Evolutionary conservation across 2,113 vertebrate species (phyloP).

Genomic region (Malurus alboscapulatus): DNA sequence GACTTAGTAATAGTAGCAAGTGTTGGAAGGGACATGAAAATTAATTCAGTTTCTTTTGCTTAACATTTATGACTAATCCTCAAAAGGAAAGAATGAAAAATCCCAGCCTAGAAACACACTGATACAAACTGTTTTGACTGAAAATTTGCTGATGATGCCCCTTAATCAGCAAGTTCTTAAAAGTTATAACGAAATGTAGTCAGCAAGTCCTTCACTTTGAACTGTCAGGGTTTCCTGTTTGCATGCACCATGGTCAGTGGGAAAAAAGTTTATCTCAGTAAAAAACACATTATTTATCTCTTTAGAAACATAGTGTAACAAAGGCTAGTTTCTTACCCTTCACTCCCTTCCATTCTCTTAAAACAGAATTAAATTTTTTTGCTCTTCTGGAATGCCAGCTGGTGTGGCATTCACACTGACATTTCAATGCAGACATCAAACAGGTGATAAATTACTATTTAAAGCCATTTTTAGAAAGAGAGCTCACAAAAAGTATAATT

Average conservation of each 20-base stretch:
- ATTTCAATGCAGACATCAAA: not conserved
- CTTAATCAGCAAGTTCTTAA: not conserved
- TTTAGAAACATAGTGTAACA: not conserved
- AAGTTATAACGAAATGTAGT: slow-evolving; percentile 24
- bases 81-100: not conserved
- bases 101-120: not conserved
- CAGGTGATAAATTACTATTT: not conserved
- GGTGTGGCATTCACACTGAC: not conserved
- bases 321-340: not conserved
- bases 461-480: not conserved
- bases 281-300: not conserved
- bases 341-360: not conserved
- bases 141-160: slow-evolving; percentile 14
- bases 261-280: not conserved
- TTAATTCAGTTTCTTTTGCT: not conserved
- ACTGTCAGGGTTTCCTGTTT: slow-evolving; percentile 59
- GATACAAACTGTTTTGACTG: not conserved
- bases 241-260: not conserved
- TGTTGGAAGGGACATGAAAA: not conserved
- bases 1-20: not conserved
- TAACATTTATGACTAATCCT: not conserved
- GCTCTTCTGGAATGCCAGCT: not conserved
- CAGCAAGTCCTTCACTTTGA: slow-evolving; percentile 42
- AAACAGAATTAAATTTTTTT: not conserved
- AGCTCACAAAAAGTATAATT: not conserved